Percentiles rank a stretch among this genome's conserved stretches.
phyloP scores from a whole-genome alignment of 35 echinoderm and acorn worm species.

The Ptychodera flava region DNA sequence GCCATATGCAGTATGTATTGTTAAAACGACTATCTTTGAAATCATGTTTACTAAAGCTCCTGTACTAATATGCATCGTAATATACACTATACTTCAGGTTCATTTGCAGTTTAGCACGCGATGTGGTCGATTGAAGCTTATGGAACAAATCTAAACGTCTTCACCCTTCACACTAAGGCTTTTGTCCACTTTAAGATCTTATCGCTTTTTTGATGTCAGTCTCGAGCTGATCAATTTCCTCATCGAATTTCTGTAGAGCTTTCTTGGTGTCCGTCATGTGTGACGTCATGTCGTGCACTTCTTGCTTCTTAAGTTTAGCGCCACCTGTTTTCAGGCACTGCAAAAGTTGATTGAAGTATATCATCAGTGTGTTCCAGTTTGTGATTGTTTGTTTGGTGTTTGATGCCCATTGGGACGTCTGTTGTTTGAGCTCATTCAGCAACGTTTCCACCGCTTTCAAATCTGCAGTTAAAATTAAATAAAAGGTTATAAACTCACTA shows the following conservation, averaged over 20 bases:
- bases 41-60: no score
- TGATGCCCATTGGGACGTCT: not conserved
- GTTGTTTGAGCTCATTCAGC: not conserved
- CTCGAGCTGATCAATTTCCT: not conserved
- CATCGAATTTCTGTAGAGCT: not conserved
- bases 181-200: no score
- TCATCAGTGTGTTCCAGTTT: not conserved
- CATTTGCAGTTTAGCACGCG: no score
- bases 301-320: not conserved
- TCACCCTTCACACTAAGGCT: no score
- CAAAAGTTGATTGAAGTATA: not conserved
- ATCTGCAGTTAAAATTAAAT: no score
- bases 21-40: no score
- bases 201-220: not conserved
- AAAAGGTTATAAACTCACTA: no score
- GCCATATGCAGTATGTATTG: no score
- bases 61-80: no score
- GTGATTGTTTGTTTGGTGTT: not conserved
- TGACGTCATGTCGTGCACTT: not conserved
- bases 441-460: not conserved
- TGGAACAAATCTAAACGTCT: no score
- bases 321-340: not conserved
- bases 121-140: no score
- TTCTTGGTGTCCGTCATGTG: not conserved
- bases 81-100: no score